These are phyloP conservation scores for Anadara kagoshimensis DNA, from an alignment of 1,140 invertebrate genomes.

Conservation along the genomic window DNA sequence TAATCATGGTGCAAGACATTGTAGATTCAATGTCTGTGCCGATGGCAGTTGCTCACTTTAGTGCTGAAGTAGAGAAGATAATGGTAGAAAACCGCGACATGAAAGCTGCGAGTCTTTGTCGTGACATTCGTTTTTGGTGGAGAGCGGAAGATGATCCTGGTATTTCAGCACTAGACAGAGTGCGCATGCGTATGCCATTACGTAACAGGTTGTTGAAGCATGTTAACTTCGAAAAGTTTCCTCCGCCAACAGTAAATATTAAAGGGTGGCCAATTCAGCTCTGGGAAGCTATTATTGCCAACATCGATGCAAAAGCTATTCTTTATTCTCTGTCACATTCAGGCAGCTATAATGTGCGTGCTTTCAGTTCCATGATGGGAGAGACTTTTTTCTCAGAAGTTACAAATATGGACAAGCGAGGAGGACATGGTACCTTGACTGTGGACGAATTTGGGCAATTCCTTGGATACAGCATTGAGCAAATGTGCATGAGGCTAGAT, in stretches of 20 bases:
- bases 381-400: slow-evolving; percentile 6
- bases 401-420: neutral
- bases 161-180: neutral
- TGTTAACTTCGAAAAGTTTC: slow-evolving; percentile 15
- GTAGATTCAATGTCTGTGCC: neutral
- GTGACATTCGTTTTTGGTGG: slow-evolving; percentile 15
- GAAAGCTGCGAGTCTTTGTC: slow-evolving; percentile 8
- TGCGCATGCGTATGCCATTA: neutral
- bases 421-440: neutral
- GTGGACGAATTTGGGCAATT: neutral
- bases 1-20: neutral
- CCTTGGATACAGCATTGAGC: neutral
- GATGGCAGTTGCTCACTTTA: neutral
- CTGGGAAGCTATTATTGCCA: slow-evolving; percentile 32
- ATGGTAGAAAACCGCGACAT: neutral
- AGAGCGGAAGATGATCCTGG: slow-evolving; percentile 19
- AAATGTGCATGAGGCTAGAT: neutral
- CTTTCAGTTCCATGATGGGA: neutral
- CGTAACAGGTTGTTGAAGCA: neutral
- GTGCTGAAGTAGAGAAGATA: neutral
- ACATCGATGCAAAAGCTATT: slow-evolving; percentile 20
- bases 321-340: slow-evolving; percentile 6
- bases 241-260: neutral
- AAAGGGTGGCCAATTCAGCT: slow-evolving; percentile 20
- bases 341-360: neutral